Conservation (phyloP, 2,113 vertebrate species). For the Petroica traversi region DNA sequence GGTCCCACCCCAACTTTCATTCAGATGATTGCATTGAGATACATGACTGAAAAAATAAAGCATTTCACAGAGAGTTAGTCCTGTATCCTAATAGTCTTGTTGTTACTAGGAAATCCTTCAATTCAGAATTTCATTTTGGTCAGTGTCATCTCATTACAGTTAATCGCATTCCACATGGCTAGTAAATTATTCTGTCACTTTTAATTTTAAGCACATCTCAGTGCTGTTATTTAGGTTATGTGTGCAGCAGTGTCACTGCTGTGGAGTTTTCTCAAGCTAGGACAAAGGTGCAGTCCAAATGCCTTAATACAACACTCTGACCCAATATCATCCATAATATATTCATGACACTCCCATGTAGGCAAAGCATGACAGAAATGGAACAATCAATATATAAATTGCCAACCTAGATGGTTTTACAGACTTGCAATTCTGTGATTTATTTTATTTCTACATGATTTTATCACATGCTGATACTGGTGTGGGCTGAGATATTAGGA, state of each 20-base stretch:
- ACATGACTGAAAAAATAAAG: constrained; percentile 1
- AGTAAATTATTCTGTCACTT: constrained; percentile 52
- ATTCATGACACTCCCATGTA: background rate
- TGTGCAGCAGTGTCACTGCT: background rate
- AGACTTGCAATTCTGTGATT: background rate
- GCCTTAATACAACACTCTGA: background rate
- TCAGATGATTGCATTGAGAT: background rate
- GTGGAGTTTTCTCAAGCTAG: background rate
- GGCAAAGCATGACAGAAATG: background rate
- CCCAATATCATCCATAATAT: background rate
- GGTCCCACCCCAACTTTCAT: background rate
- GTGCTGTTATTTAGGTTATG: background rate
- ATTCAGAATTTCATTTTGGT: constrained; percentile 47
- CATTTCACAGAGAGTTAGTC: background rate
- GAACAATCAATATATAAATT: background rate
- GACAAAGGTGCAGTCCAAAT: background rate
- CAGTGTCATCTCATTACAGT: constrained; percentile 36
- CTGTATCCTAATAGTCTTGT: background rate
- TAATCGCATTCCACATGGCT: background rate
- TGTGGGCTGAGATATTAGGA: background rate
- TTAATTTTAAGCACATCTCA: constrained; percentile 24
- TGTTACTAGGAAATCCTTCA: constrained; percentile 42
- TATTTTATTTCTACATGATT: background rate
- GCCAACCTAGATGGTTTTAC: background rate
- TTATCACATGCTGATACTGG: background rate